These are phyloP conservation scores for Danaus chrysippus DNA, from an alignment of 2,888 invertebrate species.

Conservation along the genomic window DNA sequence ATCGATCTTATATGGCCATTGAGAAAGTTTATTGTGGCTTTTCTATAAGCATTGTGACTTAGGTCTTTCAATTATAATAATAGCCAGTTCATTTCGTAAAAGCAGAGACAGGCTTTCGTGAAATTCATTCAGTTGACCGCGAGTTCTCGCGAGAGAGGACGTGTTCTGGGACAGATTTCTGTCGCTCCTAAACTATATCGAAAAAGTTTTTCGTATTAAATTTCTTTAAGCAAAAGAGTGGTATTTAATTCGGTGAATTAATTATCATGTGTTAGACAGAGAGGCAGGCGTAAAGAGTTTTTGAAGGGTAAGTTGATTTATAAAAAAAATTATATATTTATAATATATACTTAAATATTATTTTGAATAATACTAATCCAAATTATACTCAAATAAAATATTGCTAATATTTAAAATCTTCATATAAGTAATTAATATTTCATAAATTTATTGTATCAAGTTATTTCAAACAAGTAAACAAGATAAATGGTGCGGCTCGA, in stretches of 20 bases:
- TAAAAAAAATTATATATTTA: not conserved
- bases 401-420: too few species aligned
- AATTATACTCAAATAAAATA: too few species aligned
- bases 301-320: conserved; percentile 2
- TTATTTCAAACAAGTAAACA: too few species aligned
- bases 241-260: not conserved
- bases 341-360: not conserved
- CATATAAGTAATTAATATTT: too few species aligned
- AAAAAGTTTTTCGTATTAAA: conserved; percentile 62
- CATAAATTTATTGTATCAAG: too few species aligned
- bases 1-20: conserved; percentile 13
- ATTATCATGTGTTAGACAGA: not conserved
- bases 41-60: conserved; percentile 33
- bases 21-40: too few species aligned
- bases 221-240: conserved; percentile 1
- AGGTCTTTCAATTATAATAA: conserved; percentile 42
- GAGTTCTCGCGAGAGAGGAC: conserved; percentile 65
- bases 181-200: conserved; percentile 34
- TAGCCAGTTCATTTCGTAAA: conserved; percentile 76
- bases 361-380: too few species aligned
- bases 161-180: conserved; percentile 38
- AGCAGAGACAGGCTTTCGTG: conserved; percentile 61
- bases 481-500: too few species aligned
- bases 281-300: not conserved
- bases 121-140: conserved; percentile 71